These are phyloP conservation scores for Peromyscus nudipes DNA, from an alignment of 2,797 vertebrate species.

Conservation along the genomic window DNA sequence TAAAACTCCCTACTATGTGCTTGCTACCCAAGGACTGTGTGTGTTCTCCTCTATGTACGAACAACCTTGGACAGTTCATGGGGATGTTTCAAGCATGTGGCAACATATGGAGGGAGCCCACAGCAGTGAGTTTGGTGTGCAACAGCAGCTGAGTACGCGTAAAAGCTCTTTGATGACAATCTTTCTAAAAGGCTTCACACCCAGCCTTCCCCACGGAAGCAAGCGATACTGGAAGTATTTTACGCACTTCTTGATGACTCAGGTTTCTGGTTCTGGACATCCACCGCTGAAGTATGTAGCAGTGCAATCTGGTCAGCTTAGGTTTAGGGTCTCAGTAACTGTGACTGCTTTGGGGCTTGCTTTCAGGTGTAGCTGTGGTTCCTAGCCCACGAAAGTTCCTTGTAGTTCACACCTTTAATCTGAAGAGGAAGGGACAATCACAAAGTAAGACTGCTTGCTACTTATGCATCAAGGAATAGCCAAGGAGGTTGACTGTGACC, in stretches of 20 bases:
- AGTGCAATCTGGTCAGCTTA: rapidly evolving
- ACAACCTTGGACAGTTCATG: rapidly evolving
- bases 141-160: background rate
- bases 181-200: background rate
- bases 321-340: background rate
- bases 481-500: background rate
- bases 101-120: rapidly evolving
- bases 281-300: rapidly evolving
- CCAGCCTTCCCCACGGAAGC: background rate
- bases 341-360: background rate
- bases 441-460: background rate
- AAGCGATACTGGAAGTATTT: background rate
- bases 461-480: background rate
- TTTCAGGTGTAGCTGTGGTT: background rate
- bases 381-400: background rate
- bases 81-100: rapidly evolving
- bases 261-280: rapidly evolving
- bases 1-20: rapidly evolving
- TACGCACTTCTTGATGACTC: background rate
- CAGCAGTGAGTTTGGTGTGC: background rate
- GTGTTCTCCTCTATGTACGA: rapidly evolving
- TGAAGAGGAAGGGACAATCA: background rate
- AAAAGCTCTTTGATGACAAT: background rate
- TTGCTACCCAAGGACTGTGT: background rate
- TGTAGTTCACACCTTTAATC: background rate